Percentiles rank a stretch among this genome's conserved stretches.
phyloP scores from a whole-genome alignment of 2,888 invertebrate species.

The Sinelater perroti region DNA sequence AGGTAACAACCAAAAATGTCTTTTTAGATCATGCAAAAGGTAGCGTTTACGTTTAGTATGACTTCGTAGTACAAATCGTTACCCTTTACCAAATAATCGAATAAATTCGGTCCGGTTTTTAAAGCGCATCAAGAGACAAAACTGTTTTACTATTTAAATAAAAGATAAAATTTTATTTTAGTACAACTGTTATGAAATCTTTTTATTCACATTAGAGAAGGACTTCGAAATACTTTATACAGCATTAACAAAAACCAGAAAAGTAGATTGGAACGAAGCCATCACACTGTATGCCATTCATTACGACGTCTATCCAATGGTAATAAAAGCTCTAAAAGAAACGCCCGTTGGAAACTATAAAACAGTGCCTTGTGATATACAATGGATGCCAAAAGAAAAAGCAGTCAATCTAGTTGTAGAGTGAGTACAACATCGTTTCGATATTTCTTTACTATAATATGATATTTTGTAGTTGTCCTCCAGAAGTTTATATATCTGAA shows the following conservation, averaged over 20 bases:
- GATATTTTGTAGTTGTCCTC: slow-evolving; percentile 25
- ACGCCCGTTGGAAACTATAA: background rate
- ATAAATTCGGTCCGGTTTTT: background rate
- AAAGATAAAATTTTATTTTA: background rate
- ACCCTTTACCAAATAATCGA: no score
- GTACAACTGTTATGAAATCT: slow-evolving; percentile 2
- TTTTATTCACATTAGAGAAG: background rate
- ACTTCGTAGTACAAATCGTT: no score
- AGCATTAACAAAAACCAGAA: background rate
- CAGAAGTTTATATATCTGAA: slow-evolving; percentile 33
- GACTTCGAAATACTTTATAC: background rate
- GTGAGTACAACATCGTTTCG: no score
- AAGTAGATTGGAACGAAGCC: background rate
- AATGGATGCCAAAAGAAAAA: slow-evolving; percentile 35
- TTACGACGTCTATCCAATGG: background rate
- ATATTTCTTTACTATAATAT: no score
- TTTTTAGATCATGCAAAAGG: no score
- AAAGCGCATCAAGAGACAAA: no score
- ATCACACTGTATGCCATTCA: background rate
- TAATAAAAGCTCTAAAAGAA: background rate
- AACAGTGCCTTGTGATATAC: slow-evolving; percentile 21
- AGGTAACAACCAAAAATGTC: no score
- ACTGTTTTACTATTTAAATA: background rate
- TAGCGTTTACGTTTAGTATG: no score
- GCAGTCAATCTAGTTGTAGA: slow-evolving; percentile 26